Evolutionary conservation across 2,888 invertebrate genomes (phyloP), one percentile per base, ranked within the genome.

Genomic region (Pterobdella sp.): DNA sequence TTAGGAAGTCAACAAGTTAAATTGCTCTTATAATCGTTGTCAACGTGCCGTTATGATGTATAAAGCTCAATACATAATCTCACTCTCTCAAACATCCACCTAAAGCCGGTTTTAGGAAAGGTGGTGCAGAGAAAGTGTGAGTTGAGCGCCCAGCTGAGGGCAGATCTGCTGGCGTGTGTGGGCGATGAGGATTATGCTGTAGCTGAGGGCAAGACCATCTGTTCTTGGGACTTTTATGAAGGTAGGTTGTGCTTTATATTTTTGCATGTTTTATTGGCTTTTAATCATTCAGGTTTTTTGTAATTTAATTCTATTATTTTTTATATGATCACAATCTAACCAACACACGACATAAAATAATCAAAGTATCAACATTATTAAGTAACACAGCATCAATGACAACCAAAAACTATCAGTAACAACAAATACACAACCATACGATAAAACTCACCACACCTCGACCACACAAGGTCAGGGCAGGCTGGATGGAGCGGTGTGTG

Each of bases 201-300:
- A 0, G 88, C 93, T 56, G 87, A 88, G 69, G 98, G 97, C 67
- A 93, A 91, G 82, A 98, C 97, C 0, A 90, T 96, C 89, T 95
- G 96, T 85, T 92, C 96, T 14, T 90, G 93, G 81, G 97, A 97
- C 84, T 98, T 98, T 83, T 98, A 97, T 84, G 97, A 98, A 81
- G 82, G 83, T 82, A 66, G 26, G 37, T 10, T 1, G 65, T 66
- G 2, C 32, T 35, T 35, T 68, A 22, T 29, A 32, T 29, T 32
- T 68, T 42, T 42, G 42, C 42, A 14, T 42, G 7, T 18, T 42
- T 42, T 42, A 7, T 42, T 42, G 10, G 7, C 18, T 42, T 42
- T 42, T 42, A 7, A 7, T 42, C 18, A 7, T 42, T 42, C 42
- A 10, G 68, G 18, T 22, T 66, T 29, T 66, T 35, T 34, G 35